Percentiles rank a stretch among this genome's conserved stretches.
Evolutionary conservation across 2,888 invertebrate species (phyloP).

Genomic region (Acronicta leporina): DNA sequence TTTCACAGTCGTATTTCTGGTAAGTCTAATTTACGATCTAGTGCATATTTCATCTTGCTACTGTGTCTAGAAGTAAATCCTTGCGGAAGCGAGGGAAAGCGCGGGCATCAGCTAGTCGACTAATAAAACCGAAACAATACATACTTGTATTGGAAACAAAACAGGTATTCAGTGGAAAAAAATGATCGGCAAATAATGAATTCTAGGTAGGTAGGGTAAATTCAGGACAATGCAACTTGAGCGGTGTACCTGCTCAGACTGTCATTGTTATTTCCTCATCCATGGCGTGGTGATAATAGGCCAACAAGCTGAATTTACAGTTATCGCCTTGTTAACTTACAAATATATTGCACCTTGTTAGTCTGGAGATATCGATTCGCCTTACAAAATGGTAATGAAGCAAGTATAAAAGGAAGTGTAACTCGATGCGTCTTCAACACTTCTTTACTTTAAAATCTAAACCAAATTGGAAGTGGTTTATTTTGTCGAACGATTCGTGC

Average conservation of each 20-base stretch:
- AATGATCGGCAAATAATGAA: not conserved
- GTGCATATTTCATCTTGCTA: no score
- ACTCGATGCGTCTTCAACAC: not conserved
- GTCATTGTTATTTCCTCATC: constrained; percentile 65
- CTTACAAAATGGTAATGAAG: constrained; percentile 36
- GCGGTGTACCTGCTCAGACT: constrained; percentile 48
- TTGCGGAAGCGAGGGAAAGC: no score
- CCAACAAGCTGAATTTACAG: constrained; percentile 73
- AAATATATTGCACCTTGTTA: constrained; percentile 76
- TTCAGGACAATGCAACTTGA: constrained; percentile 31
- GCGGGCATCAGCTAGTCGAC: no score
- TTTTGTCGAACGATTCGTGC: no score
- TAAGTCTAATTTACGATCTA: no score
- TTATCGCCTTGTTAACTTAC: constrained; percentile 76
- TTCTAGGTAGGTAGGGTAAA: constrained; percentile 1
- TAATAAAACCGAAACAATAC: no score
- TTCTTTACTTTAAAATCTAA: not conserved
- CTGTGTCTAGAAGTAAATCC: no score
- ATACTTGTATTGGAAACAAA: no score
- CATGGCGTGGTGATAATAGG: constrained; percentile 44
- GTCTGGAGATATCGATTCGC: constrained; percentile 22
- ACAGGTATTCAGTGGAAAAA: no score
- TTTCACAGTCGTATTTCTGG: no score
- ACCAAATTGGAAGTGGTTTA: no score
- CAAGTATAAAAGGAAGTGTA: not conserved